Base-by-base conservation (phyloP, 2,888 invertebrate species). In the Ochropleura plecta region DNA sequence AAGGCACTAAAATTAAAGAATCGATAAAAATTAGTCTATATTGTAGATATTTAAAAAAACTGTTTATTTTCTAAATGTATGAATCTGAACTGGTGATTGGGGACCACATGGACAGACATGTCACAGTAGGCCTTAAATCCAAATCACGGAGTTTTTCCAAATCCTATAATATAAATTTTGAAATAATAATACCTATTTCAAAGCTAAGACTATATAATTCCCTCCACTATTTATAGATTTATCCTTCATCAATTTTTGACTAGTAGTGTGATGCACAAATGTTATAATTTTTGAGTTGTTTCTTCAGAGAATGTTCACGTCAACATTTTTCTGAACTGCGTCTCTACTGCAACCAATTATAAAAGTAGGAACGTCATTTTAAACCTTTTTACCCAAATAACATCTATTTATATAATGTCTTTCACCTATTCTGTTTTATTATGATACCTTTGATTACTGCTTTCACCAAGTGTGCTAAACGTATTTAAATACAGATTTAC, bases 171-270 rank as follows among this genome's bases (percentile, higher is more conserved):
- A 66, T 74, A 82, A 75, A 59, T 69, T 70, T 85, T 86, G 74
- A 79, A 82, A 84, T 85, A 80, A 79, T 79, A 78, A 78, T 77
- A 79, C 76, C 79, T 82, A 90, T 90, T 91, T 91, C 90, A 89
- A 93, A 93, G 86, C 88, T 93, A 94, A 94, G 94, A 95, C 93
- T 95, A 93, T 92, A 90, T 92, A 90, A 95, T 92, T 94, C 95
- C 95, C 95, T 95, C 95, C 95, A 95, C 93, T 95, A 94, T 88
- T 84, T 91, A 90, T 94, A 94, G 89, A 93, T 85, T 78, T 85
- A 87, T 87, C 90, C 91, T 89, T 90, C 90, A 90, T 86, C 83
- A 78, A 83, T 82, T 84, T 57, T 84, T 85, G 86, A 84, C 87
- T 86, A 87, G 70, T 86, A 83, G 88, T 84, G 86, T 90, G 85